A percentile compares a stretch with the other conserved stretches of the same genome.
Conservation (phyloP, 1,140 invertebrate genomes). For the Pinna nobilis region DNA sequence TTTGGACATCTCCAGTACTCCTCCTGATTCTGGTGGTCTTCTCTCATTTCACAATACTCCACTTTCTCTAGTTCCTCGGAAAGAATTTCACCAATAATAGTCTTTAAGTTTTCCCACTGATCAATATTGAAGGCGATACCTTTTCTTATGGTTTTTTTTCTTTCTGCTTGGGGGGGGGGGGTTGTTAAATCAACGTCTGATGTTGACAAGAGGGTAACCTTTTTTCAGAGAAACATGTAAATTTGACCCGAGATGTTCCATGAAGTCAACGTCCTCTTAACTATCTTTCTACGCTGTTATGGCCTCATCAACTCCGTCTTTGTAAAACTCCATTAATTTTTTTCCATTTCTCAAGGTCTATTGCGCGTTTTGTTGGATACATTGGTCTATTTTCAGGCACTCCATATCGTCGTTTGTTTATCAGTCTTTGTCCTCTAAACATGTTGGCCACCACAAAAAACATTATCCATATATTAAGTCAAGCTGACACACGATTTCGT, state of each 20-base stretch:
- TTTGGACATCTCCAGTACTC: not conserved
- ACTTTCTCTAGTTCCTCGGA: not conserved
- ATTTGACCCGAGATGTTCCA: not conserved
- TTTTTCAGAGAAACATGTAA: not conserved
- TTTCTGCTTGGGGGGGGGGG: not conserved
- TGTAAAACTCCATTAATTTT: not conserved
- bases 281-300: not conserved
- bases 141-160: not conserved
- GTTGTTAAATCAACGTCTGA: not conserved
- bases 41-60: not conserved
- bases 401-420: too few relatives aligned
- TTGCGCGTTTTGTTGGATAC: not conserved
- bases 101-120: not conserved
- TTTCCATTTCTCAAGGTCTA: constrained; percentile 12
- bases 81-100: not conserved
- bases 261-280: not conserved
- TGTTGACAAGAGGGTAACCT: not conserved
- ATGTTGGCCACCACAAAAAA: too few relatives aligned
- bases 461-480: too few relatives aligned
- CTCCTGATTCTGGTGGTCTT: not conserved
- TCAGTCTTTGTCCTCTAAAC: too few relatives aligned
- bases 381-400: too few relatives aligned
- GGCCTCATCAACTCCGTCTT: not conserved
- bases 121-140: not conserved
- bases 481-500: too few relatives aligned